A percentile compares a stretch with the other conserved stretches of the same genome.
These are phyloP conservation scores for Papilio polytes DNA, from an alignment of 1,140 invertebrate genomes.

Conservation along the genomic window DNA sequence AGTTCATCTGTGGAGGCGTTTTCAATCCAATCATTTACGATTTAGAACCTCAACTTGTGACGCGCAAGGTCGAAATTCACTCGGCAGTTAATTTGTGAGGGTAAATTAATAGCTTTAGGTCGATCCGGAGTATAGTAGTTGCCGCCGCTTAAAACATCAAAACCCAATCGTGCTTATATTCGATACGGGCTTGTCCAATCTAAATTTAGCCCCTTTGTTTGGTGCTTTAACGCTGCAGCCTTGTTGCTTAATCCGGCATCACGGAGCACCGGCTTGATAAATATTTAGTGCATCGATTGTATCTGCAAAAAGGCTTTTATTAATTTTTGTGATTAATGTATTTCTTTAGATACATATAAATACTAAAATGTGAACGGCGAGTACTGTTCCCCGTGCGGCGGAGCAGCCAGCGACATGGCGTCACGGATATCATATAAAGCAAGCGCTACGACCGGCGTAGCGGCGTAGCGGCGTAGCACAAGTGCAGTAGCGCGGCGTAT, in stretches of 20 bases:
- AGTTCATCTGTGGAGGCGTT: constrained; percentile 14
- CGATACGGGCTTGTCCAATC: constrained; percentile 32
- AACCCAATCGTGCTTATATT: constrained; percentile 34
- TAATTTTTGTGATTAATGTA: background rate
- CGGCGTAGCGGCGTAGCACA: background rate
- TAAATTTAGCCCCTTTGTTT: constrained; percentile 34
- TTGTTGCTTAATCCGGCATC: background rate
- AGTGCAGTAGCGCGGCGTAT: background rate
- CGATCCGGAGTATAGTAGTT: constrained; percentile 29
- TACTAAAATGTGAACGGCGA: background rate
- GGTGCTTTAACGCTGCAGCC: background rate
- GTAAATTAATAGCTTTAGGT: constrained; percentile 26
- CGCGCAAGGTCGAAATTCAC: background rate
- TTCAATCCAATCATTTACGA: background rate
- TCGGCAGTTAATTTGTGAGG: constrained; percentile 1
- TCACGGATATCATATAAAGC: constrained; percentile 1
- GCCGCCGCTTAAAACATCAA: constrained; percentile 34
- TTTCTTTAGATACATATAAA: background rate
- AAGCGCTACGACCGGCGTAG: background rate
- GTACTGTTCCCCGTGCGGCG: background rate
- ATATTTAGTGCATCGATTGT: background rate
- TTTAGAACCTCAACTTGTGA: background rate
- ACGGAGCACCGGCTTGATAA: background rate
- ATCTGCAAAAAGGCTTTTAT: background rate
- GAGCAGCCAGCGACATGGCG: background rate